A percentile compares a stretch with the other conserved stretches of the same genome.
Conservation (phyloP, 2,888 invertebrate genomes). For the Colostygia pectinataria region DNA sequence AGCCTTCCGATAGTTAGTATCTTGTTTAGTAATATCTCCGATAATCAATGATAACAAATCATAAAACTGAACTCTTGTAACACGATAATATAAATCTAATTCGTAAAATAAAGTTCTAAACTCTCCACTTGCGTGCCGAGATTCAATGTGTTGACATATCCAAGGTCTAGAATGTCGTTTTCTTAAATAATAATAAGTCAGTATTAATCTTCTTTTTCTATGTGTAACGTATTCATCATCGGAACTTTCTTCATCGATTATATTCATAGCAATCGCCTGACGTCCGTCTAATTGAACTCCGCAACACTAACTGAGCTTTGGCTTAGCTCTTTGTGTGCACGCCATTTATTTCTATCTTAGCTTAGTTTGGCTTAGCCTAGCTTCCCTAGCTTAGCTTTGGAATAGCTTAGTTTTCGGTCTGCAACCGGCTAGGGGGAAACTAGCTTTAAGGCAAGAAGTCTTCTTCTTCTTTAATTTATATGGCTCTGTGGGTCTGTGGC, state of each 20-base stretch:
- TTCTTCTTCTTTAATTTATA: too few species aligned
- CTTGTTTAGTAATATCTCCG: conserved; percentile 22
- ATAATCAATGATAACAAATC: conserved; percentile 19
- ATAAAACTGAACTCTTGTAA: conserved; percentile 25
- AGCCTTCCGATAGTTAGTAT: conserved; percentile 25
- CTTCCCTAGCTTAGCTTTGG: conserved; percentile 25
- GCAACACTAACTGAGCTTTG: conserved; percentile 33
- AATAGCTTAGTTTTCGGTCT: too few species aligned
- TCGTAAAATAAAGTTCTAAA: conserved; percentile 14
- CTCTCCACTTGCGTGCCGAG: conserved; percentile 13
- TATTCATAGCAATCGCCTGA: conserved; percentile 23
- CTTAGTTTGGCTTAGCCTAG: conserved; percentile 24
- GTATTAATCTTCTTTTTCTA: conserved; percentile 30
- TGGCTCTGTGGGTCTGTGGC: too few species aligned
- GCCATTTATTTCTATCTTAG: conserved; percentile 24
- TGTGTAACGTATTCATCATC: conserved; percentile 29
- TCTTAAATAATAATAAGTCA: conserved; percentile 24
- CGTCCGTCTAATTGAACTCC: conserved; percentile 31
- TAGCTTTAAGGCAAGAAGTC: too few species aligned
- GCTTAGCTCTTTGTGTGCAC: conserved; percentile 34
- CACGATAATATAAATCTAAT: conserved; percentile 26
- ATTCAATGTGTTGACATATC: conserved; percentile 24
- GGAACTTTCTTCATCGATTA: conserved; percentile 30
- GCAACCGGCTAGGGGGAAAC: conserved; percentile 18
- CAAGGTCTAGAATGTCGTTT: conserved; percentile 23